These are phyloP conservation scores for Umimayanthus kanabou DNA, from an alignment of 92 coral and sea anemone genomes.

Conservation along the genomic window DNA sequence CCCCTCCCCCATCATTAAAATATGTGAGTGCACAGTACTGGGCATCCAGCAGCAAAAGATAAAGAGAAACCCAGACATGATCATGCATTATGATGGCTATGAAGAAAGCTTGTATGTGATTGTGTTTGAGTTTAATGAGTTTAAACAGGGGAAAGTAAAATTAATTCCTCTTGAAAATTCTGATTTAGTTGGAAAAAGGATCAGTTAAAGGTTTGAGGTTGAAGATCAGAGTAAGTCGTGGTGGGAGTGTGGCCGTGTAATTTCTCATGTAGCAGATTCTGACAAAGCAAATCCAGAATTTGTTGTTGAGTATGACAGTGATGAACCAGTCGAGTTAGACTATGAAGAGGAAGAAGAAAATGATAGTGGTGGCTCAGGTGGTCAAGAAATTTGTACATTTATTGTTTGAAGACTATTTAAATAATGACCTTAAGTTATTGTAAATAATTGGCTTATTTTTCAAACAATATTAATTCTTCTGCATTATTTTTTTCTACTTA, in stretches of 20 bases:
- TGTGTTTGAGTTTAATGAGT: conserved; percentile 29
- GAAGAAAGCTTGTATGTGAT: neutral
- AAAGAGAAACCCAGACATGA: conserved; percentile 36
- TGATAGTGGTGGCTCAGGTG: conserved; percentile 16
- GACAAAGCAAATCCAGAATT: conserved; percentile 24
- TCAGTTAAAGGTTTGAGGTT: conserved; percentile 36
- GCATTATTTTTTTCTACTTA: neutral
- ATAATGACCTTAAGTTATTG: conserved; percentile 12
- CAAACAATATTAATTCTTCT: neutral
- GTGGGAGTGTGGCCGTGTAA: conserved; percentile 39
- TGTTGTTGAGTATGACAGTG: conserved; percentile 38
- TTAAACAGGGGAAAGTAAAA: conserved; percentile 20
- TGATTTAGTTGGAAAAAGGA: conserved; percentile 35
- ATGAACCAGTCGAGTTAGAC: conserved; percentile 26
- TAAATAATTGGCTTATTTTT: neutral
- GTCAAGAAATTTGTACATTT: conserved; percentile 22
- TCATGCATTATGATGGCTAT: conserved; percentile 37
- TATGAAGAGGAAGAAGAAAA: conserved; percentile 32
- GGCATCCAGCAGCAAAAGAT: conserved; percentile 12
- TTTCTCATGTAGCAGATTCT: conserved; percentile 1
- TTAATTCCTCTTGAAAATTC: conserved; percentile 22
- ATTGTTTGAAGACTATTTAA: conserved; percentile 41
- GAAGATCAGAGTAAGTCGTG: conserved; percentile 23
- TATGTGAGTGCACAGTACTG: conserved; percentile 29
- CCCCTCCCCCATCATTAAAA: neutral